Evolutionary conservation across 2,797 vertebrate species (phyloP), one percentile per base, ranked within the genome.

Genomic region (Ibycter americanus): DNA sequence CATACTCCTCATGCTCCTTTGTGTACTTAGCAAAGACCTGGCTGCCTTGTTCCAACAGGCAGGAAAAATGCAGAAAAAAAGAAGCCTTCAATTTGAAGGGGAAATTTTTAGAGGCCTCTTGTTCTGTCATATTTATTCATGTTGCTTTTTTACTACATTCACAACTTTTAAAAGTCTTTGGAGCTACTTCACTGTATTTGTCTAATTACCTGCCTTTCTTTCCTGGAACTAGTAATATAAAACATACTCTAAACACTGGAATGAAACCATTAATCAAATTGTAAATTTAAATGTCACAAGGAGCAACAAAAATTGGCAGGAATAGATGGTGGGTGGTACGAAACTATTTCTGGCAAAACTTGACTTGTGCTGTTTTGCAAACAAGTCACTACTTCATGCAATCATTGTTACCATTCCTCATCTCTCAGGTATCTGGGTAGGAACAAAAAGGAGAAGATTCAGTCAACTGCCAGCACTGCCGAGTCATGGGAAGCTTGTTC

Each of bases 231-330:
- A 72, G 26, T 46, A 76, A 77, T 82, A 59, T 59, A 93, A 94
- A 91, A 59, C 34, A 80, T 73, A 76, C 63, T 91, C 51, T 17
- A 62, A 90, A 71, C 46, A 11, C 66, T 70, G 65, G 44, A 96
- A 95, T 91, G 67, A 85, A 87, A 46, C 85, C 74, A 84, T 96
- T 97, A 83, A 96, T 93, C 74, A 96, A 83, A 93, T 71, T 82
- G 67, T 9, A 77, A 92, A 83, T 88, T 65, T 91, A 74, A 90
- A 68, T 94, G 82, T 38, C 72, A 46, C 4, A 2, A 26, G 10
- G 84, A 93, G 56, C 85, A 97, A 96, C 49, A 86, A 54, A 56
- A 94, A 51, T 52, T 88, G 63, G 76, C 83, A 95, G 44, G 81
- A 87, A 83, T 54, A 93, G 72, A 73, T 79, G 83, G 72, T 55